Percentiles rank a stretch among this genome's conserved stretches.
phyloP scores from a whole-genome alignment of 2,113 vertebrate species.

The Triplophysa tibetana region DNA sequence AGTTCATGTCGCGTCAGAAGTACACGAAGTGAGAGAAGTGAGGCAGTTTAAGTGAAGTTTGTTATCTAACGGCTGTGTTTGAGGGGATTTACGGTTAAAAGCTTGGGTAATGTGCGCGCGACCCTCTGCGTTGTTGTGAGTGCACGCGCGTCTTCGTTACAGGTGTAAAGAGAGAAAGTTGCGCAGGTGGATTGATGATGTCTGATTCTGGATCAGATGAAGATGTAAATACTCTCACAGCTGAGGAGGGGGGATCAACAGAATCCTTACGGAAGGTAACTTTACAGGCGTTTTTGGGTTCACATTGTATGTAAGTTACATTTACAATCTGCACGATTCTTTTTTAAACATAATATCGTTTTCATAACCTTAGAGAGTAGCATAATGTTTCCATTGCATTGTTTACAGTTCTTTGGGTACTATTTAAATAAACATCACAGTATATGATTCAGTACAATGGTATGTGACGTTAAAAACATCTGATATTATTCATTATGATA shows the following conservation, averaged over 20 bases:
- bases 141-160: neutral
- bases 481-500: too few relatives aligned
- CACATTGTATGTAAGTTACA: too few relatives aligned
- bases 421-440: too few relatives aligned
- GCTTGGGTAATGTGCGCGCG: slow-evolving; percentile 19
- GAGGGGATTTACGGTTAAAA: neutral
- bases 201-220: slow-evolving; percentile 66
- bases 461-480: too few relatives aligned
- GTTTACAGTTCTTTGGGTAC: too few relatives aligned
- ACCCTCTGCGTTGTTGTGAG: neutral
- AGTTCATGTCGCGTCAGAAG: neutral
- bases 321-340: too few relatives aligned
- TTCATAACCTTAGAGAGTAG: too few relatives aligned
- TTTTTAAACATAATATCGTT: too few relatives aligned
- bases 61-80: neutral
- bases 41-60: neutral
- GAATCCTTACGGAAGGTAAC: slow-evolving; percentile 69
- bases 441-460: too few relatives aligned
- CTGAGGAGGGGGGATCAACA: slow-evolving; percentile 55
- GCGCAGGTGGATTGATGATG: slow-evolving; percentile 46
- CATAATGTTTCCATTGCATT: too few relatives aligned
- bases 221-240: slow-evolving; percentile 39
- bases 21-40: neutral
- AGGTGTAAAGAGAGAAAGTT: neutral
- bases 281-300: too few relatives aligned